A percentile compares a stretch with the other conserved stretches of the same genome.
phyloP scores from a whole-genome alignment of 2,888 invertebrate species.

The Nesidiocoris tenuis region DNA sequence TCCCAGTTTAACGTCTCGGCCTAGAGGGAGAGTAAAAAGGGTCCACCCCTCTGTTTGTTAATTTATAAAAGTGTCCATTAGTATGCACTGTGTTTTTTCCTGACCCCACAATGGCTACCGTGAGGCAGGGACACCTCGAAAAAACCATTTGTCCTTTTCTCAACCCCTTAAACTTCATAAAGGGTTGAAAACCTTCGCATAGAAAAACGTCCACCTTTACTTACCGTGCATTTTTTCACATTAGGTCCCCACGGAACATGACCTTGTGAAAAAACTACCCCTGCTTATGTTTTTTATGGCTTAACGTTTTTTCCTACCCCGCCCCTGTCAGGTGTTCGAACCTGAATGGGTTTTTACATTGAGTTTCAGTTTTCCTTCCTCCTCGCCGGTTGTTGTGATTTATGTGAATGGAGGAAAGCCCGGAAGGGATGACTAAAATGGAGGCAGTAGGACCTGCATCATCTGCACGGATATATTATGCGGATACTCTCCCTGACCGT shows the following conservation, averaged over 20 bases:
- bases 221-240: constrained; percentile 23
- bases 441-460: neutral
- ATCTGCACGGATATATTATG: neutral
- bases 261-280: constrained; percentile 32
- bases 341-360: constrained; percentile 25
- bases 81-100: constrained; percentile 43
- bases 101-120: constrained; percentile 24
- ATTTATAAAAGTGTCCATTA: constrained; percentile 45
- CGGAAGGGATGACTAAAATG: neutral
- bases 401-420: constrained; percentile 16
- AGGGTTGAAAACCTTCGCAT: constrained; percentile 33
- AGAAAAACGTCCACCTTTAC: neutral
- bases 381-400: constrained; percentile 16
- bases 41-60: constrained; percentile 42
- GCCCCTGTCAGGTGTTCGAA: constrained; percentile 32
- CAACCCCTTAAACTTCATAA: constrained; percentile 18
- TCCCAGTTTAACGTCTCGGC: constrained; percentile 32
- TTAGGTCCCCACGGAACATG: constrained; percentile 16
- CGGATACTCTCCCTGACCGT: too few relatives aligned
- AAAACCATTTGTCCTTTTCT: constrained; percentile 22
- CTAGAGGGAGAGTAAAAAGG: constrained; percentile 16
- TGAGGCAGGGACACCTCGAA: constrained; percentile 9
- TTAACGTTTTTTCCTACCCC: constrained; percentile 25
- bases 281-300: constrained; percentile 17
- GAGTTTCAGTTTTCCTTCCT: constrained; percentile 36